Conservation (phyloP, 2,797 vertebrate species). For the Hylomyscus alleni region DNA sequence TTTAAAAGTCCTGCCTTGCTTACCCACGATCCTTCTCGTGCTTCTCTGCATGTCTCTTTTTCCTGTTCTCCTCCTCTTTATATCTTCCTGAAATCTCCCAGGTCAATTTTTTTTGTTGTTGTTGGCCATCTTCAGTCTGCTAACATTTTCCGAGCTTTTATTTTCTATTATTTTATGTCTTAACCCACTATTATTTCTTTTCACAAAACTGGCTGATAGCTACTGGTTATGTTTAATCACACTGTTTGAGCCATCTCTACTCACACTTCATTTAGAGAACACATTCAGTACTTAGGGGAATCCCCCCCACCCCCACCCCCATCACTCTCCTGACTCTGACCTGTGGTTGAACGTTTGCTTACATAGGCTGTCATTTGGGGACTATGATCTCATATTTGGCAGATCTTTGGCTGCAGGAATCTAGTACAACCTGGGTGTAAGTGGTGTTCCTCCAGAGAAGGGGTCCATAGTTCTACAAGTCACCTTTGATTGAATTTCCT, state of each 20-base stretch:
- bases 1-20: slow-evolving; percentile 8
- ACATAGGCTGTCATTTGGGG: background rate
- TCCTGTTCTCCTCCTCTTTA: slow-evolving; percentile 37
- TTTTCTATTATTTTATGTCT: slow-evolving; percentile 54
- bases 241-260: slow-evolving; percentile 34
- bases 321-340: background rate
- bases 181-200: slow-evolving; percentile 35
- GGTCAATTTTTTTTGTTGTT: background rate
- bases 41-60: background rate
- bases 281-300: background rate
- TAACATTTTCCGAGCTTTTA: slow-evolving; percentile 8
- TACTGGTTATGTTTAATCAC: slow-evolving; percentile 5
- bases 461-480: background rate
- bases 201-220: slow-evolving; percentile 5
- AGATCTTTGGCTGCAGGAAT: slow-evolving; percentile 9
- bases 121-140: background rate
- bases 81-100: background rate
- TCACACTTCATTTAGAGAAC: slow-evolving; percentile 32
- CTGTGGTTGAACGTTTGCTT: background rate
- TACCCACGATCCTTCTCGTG: slow-evolving; percentile 2
- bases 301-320: background rate
- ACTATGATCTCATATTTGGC: slow-evolving; percentile 26
- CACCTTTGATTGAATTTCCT: slow-evolving; percentile 36
- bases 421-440: slow-evolving; percentile 16
- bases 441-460: background rate